Evolutionary conservation across 2,888 invertebrate genomes (phyloP), one percentile per base, ranked within the genome.

Genomic region (Diarsia brunnea): DNA sequence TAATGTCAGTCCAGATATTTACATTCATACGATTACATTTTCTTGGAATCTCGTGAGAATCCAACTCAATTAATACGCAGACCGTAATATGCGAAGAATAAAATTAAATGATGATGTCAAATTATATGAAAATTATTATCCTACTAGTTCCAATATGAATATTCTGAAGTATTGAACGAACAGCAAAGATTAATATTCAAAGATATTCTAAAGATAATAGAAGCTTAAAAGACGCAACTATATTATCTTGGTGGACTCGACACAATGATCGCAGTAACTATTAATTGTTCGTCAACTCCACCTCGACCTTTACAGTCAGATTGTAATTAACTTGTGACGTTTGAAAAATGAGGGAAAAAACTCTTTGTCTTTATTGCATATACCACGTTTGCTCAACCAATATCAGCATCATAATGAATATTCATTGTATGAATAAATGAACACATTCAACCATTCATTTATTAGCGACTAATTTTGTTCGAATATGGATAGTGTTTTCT

Each of bases 241-340:
- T 47, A 71, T 71, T 82, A 81, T 84, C 55, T 75, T 71, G 75
- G 82, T 84, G 79, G 87, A 86, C 81, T 84, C 69, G 81, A 84
- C 63, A 87, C 83, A 89, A 86, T 87, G 61, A 71, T 69, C 60
- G 68, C 60, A 74, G 79, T 82, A 73, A 64, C 51, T 73, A 79
- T 82, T 85, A 90, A 91, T 88, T 85, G 80, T 84, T 76, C 79
- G 71, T 87, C 79, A 84, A 83, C 84, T 81, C 75, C 75, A 84
- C 78, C 84, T 87, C 78, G 85, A 79, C 81, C 80, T 85, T 74
- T 83, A 61, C 69, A 85, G 81, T 81, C 69, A 84, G 49, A 75
- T 82, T 68, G 81, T 82, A 83, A 81, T 78, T 82, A 90, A 71
- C 75, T 79, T 65, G 55, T 82, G 76, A 73, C 73, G 72, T 58